Evolutionary conservation across 2,797 vertebrate species (phyloP).

Genomic region (Myotis pilosus): DNA sequence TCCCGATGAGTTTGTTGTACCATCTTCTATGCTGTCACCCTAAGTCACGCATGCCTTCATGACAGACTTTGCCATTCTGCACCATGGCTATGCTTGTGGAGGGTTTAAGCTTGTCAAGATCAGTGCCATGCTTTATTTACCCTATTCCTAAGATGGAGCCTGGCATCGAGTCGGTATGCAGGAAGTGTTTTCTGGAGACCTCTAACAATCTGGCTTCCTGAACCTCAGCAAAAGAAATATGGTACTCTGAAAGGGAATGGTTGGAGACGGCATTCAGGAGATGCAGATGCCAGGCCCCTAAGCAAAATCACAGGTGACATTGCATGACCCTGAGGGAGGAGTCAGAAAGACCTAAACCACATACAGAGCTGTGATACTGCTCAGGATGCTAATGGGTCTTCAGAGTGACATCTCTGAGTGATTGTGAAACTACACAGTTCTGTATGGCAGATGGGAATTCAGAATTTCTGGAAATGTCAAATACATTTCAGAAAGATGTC

Average conservation of each 20-base stretch:
- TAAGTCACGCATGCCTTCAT: rapidly evolving
- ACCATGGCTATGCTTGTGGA: neutral
- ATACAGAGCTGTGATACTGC: neutral
- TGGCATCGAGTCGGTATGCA: rapidly evolving
- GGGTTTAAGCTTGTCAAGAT: neutral
- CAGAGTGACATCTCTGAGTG: slow-evolving; percentile 43
- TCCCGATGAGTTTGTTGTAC: neutral
- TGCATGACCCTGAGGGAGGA: neutral
- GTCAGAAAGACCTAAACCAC: neutral
- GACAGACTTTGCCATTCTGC: neutral
- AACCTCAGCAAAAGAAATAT: neutral
- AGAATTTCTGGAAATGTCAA: slow-evolving; percentile 71
- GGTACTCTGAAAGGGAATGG: neutral
- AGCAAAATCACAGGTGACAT: neutral
- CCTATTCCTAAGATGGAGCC: neutral
- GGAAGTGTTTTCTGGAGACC: neutral
- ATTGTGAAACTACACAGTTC: slow-evolving; percentile 59
- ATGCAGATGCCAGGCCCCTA: neutral
- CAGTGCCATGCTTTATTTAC: neutral
- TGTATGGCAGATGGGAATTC: slow-evolving; percentile 59
- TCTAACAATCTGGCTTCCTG: neutral
- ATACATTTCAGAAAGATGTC: slow-evolving; percentile 60
- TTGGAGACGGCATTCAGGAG: neutral
- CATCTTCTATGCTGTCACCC: neutral
- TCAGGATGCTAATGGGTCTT: slow-evolving; percentile 23